phyloP scores from a whole-genome alignment of 2,797 vertebrate genomes.

The Ptychobarbus kaznakovi region DNA sequence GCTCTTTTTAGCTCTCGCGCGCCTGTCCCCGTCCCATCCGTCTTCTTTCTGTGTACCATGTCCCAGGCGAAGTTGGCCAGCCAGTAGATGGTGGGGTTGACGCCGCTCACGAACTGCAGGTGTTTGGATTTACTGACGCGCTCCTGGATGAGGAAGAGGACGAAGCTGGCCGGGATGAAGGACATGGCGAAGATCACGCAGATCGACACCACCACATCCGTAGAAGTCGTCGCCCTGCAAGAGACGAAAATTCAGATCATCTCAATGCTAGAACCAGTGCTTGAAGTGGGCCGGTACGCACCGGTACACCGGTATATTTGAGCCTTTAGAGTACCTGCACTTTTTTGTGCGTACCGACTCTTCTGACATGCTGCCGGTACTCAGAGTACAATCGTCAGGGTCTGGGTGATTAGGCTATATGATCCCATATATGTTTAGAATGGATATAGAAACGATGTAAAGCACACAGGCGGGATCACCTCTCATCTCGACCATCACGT shows the following conservation, averaged over 20 bases:
- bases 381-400: no score
- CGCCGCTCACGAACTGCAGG: slow-evolving; percentile 96
- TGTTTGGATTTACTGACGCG: slow-evolving; percentile 97
- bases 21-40: background rate
- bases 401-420: no score
- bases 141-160: slow-evolving; percentile 97
- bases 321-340: no score
- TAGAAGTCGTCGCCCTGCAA: slow-evolving; percentile 81
- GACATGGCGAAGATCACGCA: slow-evolving; percentile 99
- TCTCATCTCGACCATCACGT: no score
- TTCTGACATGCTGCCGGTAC: no score
- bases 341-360: no score
- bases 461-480: no score
- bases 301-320: no score
- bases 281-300: no score
- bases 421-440: no score
- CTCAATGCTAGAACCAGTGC: background rate
- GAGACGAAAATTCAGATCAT: background rate
- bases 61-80: slow-evolving; percentile 96
- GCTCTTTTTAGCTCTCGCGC: slow-evolving; percentile 50
- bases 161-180: slow-evolving; percentile 98
- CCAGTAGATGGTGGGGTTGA: slow-evolving; percentile 95
- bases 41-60: slow-evolving; percentile 79
- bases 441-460: no score
- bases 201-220: slow-evolving; percentile 96